These are phyloP conservation scores for Sebastes glaucus DNA, from an alignment of 2,797 vertebrate genomes.

Conservation along the genomic window DNA sequence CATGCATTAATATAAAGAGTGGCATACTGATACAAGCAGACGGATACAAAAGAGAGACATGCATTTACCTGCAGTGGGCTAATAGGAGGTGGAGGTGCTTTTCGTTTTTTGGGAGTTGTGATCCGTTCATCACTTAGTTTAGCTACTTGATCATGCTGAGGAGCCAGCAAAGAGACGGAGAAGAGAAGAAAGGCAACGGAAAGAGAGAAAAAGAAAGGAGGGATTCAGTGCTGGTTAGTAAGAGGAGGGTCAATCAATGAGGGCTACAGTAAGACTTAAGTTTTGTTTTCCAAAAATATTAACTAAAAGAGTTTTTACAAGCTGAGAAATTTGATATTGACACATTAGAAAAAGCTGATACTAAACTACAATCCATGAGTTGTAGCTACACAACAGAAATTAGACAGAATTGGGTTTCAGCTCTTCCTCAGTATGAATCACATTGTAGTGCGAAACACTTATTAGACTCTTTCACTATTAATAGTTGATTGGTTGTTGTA, in stretches of 20 bases:
- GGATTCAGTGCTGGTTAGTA: constrained; percentile 77
- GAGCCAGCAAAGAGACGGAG: constrained; percentile 59
- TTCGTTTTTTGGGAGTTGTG: constrained; percentile 99
- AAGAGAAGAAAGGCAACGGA: constrained; percentile 60
- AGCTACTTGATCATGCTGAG: constrained; percentile 97
- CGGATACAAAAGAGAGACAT: constrained; percentile 45
- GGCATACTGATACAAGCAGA: constrained; percentile 36
- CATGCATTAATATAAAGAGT: constrained; percentile 39
- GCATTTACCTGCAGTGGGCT: constrained; percentile 95
- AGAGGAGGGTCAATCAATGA: constrained; percentile 49
- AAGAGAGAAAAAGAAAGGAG: constrained; percentile 69
- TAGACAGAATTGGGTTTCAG: background rate
- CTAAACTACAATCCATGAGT: background rate
- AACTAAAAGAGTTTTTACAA: constrained; percentile 4
- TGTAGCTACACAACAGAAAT: constrained; percentile 1
- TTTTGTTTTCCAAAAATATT: constrained; percentile 24
- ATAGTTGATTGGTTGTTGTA: background rate
- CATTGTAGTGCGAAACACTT: background rate
- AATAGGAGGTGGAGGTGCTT: constrained; percentile 98
- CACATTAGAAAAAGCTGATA: background rate
- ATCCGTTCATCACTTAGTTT: constrained; percentile 97
- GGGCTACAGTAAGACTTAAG: constrained; percentile 11
- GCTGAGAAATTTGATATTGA: constrained; percentile 4
- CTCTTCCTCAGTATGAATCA: background rate
- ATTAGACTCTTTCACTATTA: background rate